Base-by-base conservation (phyloP, 2,888 invertebrate genomes). In the Sphaeridia pumilis region DNA sequence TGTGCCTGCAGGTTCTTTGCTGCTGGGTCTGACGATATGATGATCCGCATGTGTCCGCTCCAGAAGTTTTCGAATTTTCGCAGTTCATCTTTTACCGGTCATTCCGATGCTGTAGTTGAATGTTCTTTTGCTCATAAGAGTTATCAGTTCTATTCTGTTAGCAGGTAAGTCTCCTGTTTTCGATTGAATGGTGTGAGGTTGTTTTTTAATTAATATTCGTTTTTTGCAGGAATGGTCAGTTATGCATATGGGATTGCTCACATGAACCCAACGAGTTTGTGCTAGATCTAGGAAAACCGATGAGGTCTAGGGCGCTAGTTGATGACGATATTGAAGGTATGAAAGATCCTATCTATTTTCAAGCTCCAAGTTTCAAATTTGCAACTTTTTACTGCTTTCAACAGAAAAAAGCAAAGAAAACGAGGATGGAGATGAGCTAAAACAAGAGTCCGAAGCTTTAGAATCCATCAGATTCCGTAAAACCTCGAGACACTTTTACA, bases 11-110 rank as follows among this genome's bases (percentile, higher is more conserved):
- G 76, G 67, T 75, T 92, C 34, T 71, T 97, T 10, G 87, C 87
- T n/a, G 82, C 87, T 7, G 94, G 94, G 0, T 84, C 88, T 0
- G 86, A 85, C 68, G 95, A 97, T 71, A 87, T 84, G 68, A 78
- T 84, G n/a, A 83, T 84, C 0, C 69, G 84, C 68, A 75, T 98
- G 41, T 88, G 86, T 69, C 81, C 84, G 1, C 71, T 90, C 0
- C 78, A 82, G 51, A 82, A 80, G 67, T 78, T 80, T 62, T 73
- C 75, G 22, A 90, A 93, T 68, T 79, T 94, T 53, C 79, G 78
- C 47, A 79, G 82, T 57, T 84, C 81, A 66, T 77, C 82, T 0
- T 70, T 97, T 21, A 83, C 86, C 12, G 85, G 87, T 1, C 93
- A 95, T 67, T 83, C 84, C 0, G 88, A 92, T 68, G 75, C 79